phyloP scores from a whole-genome alignment of 2,113 vertebrate species.

The Eira barbara region DNA sequence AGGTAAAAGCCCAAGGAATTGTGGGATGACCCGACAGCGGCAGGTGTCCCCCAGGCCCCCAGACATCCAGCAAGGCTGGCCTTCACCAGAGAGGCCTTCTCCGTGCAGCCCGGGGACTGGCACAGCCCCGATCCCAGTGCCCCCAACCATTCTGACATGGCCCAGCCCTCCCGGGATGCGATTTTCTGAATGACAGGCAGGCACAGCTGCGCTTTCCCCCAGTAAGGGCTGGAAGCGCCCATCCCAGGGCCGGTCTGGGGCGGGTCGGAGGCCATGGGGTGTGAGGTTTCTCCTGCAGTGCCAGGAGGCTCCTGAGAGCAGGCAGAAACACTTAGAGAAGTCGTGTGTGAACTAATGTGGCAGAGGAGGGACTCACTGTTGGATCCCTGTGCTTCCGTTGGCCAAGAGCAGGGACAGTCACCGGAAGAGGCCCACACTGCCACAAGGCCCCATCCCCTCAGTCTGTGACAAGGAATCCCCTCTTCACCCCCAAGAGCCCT shows the following conservation, averaged over 20 bases:
- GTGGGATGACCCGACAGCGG: accelerated
- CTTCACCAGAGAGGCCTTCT: neutral
- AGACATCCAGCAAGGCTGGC: neutral
- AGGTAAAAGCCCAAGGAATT: neutral
- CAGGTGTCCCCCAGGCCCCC: neutral
- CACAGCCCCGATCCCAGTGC: too few species aligned
- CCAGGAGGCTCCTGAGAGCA: neutral
- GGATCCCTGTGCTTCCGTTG: too few species aligned
- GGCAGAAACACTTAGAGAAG: neutral
- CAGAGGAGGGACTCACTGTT: neutral
- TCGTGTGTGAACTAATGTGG: accelerated
- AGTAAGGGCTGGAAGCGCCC: neutral
- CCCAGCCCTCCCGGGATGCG: accelerated
- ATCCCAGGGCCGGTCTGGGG: too few species aligned
- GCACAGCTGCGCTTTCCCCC: neutral
- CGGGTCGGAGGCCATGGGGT: too few species aligned
- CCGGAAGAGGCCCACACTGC: neutral
- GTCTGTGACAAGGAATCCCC: neutral
- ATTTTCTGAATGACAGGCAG: neutral
- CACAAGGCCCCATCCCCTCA: neutral
- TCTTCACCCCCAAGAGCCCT: neutral
- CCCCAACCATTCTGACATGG: accelerated
- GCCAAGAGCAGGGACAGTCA: neutral
- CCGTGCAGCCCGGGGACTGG: neutral
- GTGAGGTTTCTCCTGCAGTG: neutral